Evolutionary conservation across 53 echinoderm and acorn worm genomes (phyloP), one percentile per base, ranked within the genome.

Genomic region (Echinarachnius parma): DNA sequence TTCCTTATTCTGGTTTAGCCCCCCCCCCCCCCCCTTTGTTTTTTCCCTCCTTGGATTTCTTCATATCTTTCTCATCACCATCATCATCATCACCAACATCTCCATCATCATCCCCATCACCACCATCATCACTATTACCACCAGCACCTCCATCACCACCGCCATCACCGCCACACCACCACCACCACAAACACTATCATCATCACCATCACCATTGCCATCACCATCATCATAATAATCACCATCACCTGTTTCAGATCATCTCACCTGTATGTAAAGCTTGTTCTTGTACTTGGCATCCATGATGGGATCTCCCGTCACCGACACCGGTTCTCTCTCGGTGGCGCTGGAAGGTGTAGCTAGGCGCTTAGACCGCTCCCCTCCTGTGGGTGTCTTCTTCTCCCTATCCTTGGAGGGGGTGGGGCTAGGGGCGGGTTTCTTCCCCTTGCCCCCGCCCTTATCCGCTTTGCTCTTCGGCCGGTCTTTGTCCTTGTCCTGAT

Each of bases 401-500:
- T 80, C 75, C n/a, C 52, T 34, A 9, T 80, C 75, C 33, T 53
- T 75, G 32, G 63, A 20, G 31, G 80, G 75, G 19, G 64, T 64
- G 24, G 87, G 87, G 77, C 89, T 89, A 15, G 89, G 64, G 27
- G 87, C 75, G 4, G 80, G 35, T 15, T 86, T 89, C 49, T 75
- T 81, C 25, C 84, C 81, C 9, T 83, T 80, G 18, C 84, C 83
- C 28, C 75, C 63, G 8, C 55, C 63, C 34, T 82, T 82, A 4
- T 82, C 85, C 21, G 75, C 80, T 36, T 95, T 95, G 64, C 96
- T 95, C 76, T 95, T 95, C 56, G 96, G 96, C 27, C 96, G 59
- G 31, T 95, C 96, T 72, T 86, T 91, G 47, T 91, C 91, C 46
- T 95, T 90, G 22, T 90, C 95, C 87, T 94, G 32, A n/a, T n/a